Evolutionary conservation across 2,797 vertebrate genomes (phyloP).

Genomic region (Cyclura pinguis): DNA sequence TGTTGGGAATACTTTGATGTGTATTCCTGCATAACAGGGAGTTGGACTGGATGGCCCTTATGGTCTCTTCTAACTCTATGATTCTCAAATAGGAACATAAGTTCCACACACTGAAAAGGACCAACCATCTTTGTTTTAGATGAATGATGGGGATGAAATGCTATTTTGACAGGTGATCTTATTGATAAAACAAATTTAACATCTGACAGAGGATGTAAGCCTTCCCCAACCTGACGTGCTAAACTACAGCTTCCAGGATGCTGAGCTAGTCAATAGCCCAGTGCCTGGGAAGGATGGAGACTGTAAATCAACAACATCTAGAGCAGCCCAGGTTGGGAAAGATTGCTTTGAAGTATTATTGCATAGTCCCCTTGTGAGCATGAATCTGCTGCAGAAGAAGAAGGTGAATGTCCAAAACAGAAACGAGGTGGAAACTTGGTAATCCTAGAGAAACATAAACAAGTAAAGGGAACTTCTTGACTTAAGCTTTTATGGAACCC

Average conservation of each 20-base stretch:
- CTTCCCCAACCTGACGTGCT: background rate
- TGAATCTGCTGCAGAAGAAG: slow-evolving; percentile 15
- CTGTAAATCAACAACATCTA: background rate
- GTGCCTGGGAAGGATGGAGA: background rate
- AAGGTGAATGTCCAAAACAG: background rate
- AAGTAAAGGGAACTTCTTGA: background rate
- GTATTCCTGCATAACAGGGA: too few relatives aligned
- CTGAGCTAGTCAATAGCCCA: background rate
- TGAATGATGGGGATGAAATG: background rate
- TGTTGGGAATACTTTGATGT: too few relatives aligned
- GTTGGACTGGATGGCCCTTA: too few relatives aligned
- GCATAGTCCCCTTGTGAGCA: slow-evolving; percentile 19
- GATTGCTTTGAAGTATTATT: background rate
- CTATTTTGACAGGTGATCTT: background rate
- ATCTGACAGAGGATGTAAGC: background rate
- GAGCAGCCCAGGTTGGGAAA: background rate
- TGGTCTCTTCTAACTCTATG: too few relatives aligned
- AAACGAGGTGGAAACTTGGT: background rate
- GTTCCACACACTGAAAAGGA: too few relatives aligned
- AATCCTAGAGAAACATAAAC: background rate
- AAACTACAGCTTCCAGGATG: background rate
- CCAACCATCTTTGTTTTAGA: too few relatives aligned
- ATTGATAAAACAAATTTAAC: background rate
- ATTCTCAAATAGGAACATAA: too few relatives aligned
- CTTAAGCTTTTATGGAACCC: background rate